Conservation (phyloP, 2,888 invertebrate genomes). For the Onthophagus sagittarius region DNA sequence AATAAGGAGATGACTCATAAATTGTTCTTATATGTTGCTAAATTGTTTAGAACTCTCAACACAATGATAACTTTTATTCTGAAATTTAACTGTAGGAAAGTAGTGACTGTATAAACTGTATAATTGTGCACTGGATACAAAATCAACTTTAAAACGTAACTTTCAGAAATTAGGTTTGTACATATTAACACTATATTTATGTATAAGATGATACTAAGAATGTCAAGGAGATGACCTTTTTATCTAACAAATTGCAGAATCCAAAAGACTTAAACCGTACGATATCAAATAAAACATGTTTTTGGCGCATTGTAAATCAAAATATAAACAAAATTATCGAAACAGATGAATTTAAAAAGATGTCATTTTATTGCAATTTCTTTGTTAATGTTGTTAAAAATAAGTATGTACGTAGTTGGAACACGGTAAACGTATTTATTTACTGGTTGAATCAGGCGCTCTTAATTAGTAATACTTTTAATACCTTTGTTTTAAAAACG, state of each 20-base stretch:
- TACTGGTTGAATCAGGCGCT: neutral
- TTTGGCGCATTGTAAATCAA: neutral
- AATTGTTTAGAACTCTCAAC: too few relatives aligned
- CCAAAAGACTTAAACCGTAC: neutral
- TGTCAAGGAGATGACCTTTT: neutral
- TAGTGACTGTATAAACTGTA: too few relatives aligned
- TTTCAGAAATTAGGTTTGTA: too few relatives aligned
- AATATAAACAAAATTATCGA: neutral
- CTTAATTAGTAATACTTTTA: neutral
- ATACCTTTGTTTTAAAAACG: neutral
- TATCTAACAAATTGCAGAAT: neutral
- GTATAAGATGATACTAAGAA: neutral
- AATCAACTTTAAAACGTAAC: too few relatives aligned
- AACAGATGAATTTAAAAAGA: neutral
- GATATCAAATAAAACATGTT: neutral
- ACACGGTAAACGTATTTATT: neutral
- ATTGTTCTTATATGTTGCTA: too few relatives aligned
- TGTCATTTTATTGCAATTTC: neutral
- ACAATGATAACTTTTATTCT: too few relatives aligned
- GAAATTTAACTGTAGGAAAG: too few relatives aligned
- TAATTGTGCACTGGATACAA: too few relatives aligned
- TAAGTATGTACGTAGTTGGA: neutral
- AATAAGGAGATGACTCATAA: too few relatives aligned
- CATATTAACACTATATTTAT: neutral
- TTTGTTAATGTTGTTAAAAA: neutral